Conservation (phyloP, 2,113 vertebrate species). For the Tilapia sparmanii region DNA sequence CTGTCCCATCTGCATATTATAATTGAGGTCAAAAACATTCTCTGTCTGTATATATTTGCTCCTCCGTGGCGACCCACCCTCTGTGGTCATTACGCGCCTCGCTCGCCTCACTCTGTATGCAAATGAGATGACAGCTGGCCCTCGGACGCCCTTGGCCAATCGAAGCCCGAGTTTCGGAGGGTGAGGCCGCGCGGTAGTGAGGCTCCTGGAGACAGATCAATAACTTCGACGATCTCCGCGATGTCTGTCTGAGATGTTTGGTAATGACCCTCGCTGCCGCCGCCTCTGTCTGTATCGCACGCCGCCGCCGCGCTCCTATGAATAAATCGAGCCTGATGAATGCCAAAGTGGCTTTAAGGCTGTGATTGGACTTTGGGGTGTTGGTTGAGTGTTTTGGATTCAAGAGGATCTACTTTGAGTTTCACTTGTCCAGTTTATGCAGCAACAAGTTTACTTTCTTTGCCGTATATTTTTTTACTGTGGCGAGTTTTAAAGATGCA, state of each 20-base stretch:
- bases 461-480: background rate
- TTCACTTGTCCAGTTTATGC: background rate
- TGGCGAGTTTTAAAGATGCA: background rate
- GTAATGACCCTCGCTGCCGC: slow-evolving; percentile 2
- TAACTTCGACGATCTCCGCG: background rate
- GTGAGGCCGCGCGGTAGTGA: background rate
- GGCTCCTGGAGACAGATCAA: slow-evolving; percentile 15
- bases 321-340: slow-evolving; percentile 32
- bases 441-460: background rate
- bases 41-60: background rate
- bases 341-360: background rate
- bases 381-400: background rate
- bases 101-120: slow-evolving; percentile 15
- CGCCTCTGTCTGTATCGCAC: background rate
- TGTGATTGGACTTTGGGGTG: background rate
- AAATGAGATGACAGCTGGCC: slow-evolving; percentile 15
- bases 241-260: slow-evolving; percentile 13
- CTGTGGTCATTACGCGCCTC: background rate
- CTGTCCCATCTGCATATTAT: slow-evolving; percentile 19
- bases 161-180: background rate
- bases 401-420: background rate
- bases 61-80: background rate
- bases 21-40: slow-evolving; percentile 8
- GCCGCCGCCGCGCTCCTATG: background rate
- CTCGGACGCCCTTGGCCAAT: background rate